These are phyloP conservation scores for Parnassius mnemosyne DNA, from an alignment of 2,888 invertebrate genomes.

Conservation along the genomic window DNA sequence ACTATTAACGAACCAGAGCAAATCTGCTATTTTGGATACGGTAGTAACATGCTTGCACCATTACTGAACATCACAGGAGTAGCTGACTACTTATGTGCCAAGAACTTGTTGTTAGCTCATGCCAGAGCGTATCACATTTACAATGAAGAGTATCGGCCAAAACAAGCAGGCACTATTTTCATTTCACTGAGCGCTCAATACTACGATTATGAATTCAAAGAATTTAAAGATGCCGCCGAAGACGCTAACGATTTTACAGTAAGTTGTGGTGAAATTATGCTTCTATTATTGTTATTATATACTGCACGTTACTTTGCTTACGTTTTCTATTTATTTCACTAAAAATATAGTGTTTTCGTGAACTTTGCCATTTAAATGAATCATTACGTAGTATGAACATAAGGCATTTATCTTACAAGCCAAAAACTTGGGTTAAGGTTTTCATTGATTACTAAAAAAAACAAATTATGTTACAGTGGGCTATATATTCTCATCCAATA, in stretches of 20 bases:
- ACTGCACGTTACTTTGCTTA: too few species aligned
- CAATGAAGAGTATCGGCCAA: slow-evolving; percentile 42
- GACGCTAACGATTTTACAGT: slow-evolving; percentile 67
- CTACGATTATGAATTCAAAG: slow-evolving; percentile 36
- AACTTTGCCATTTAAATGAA: too few species aligned
- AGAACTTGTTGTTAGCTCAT: slow-evolving; percentile 76
- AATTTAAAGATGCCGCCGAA: slow-evolving; percentile 57
- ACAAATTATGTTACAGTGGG: slow-evolving; percentile 47
- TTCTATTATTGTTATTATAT: not conserved
- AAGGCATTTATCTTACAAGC: too few species aligned
- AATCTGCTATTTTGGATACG: slow-evolving; percentile 13
- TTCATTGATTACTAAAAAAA: too few species aligned
- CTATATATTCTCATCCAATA: slow-evolving; percentile 82
- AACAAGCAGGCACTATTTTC: slow-evolving; percentile 38
- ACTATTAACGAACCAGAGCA: slow-evolving; percentile 19
- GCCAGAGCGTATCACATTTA: slow-evolving; percentile 61
- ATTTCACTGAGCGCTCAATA: slow-evolving; percentile 29
- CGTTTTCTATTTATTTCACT: too few species aligned
- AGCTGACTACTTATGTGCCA: slow-evolving; percentile 67
- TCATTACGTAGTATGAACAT: too few species aligned
- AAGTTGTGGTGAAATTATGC: slow-evolving; percentile 31
- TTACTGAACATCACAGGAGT: slow-evolving; percentile 41
- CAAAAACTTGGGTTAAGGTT: too few species aligned
- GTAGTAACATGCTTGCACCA: not conserved
- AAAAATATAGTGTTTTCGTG: too few species aligned